A percentile compares a stretch with the other conserved stretches of the same genome.
phyloP scores from a whole-genome alignment of 2,797 vertebrate species.

The Rhinophrynus dorsalis region DNA sequence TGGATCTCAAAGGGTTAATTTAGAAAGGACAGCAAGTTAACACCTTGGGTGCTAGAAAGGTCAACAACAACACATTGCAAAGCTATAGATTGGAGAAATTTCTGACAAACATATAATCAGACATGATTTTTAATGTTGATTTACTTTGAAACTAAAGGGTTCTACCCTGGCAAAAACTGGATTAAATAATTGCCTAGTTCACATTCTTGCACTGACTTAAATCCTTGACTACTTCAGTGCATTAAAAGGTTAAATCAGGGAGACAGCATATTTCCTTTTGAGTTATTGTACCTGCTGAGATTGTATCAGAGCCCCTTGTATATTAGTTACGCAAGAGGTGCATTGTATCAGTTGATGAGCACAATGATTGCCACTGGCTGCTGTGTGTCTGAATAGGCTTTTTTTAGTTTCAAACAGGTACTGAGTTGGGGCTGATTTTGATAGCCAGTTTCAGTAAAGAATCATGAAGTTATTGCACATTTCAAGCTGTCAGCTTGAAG shows the following conservation, averaged over 20 bases:
- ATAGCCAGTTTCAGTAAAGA: conserved; percentile 81
- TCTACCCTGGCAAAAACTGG: too few relatives aligned
- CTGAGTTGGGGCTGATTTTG: conserved; percentile 79
- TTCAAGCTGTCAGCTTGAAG: conserved; percentile 71
- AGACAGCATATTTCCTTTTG: neutral
- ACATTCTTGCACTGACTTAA: too few relatives aligned
- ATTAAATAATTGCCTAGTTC: too few relatives aligned
- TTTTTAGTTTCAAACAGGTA: conserved; percentile 71
- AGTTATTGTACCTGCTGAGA: conserved; percentile 69
- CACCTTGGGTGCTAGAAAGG: too few relatives aligned
- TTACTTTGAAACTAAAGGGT: too few relatives aligned
- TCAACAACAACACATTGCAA: too few relatives aligned
- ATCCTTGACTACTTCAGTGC: neutral
- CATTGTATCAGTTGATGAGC: conserved; percentile 60
- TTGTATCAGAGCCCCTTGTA: conserved; percentile 69
- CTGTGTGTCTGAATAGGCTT: conserved; percentile 64
- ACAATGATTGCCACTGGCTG: conserved; percentile 73
- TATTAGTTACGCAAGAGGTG: conserved; percentile 59
- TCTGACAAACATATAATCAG: too few relatives aligned
- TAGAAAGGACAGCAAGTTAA: too few relatives aligned
- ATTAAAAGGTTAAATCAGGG: conserved; percentile 24
- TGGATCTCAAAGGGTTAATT: too few relatives aligned
- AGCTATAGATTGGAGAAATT: too few relatives aligned
- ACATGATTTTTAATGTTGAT: too few relatives aligned
- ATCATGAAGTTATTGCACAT: conserved; percentile 81